Percentiles rank a stretch among this genome's conserved stretches.
Evolutionary conservation across 2,888 invertebrate species (phyloP).

Genomic region (Lepidochrysops patricia): DNA sequence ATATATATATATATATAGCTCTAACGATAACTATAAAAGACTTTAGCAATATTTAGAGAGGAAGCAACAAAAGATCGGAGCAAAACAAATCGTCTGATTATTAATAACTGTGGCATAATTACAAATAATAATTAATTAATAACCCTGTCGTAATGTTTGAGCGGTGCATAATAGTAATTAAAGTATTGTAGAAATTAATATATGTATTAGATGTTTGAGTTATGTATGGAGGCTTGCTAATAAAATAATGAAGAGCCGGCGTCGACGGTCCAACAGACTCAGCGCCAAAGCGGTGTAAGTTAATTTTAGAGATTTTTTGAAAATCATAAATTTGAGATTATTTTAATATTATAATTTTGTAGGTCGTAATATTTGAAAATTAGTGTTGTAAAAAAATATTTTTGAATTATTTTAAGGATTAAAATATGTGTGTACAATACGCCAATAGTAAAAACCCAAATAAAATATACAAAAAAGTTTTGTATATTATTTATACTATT

Average conservation of each 20-base stretch:
- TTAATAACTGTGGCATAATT: not conserved
- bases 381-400: too few species aligned
- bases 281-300: not conserved
- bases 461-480: too few species aligned
- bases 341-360: too few species aligned
- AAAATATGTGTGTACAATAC: too few species aligned
- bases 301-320: too few species aligned
- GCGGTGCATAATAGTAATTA: constrained; percentile 40
- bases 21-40: not conserved
- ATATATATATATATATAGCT: too few species aligned
- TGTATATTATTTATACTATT: too few species aligned
- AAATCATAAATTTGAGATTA: too few species aligned
- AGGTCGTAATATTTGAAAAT: too few species aligned
- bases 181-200: constrained; percentile 53
- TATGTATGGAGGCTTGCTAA: constrained; percentile 57
- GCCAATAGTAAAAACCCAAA: too few species aligned
- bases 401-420: too few species aligned
- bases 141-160: not conserved
- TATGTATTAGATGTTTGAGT: constrained; percentile 58
- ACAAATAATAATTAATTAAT: constrained; percentile 1
- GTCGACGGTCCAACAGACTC: constrained; percentile 16
- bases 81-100: not conserved
- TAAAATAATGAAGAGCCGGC: constrained; percentile 62
- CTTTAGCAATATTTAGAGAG: not conserved
- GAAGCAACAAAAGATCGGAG: not conserved